A percentile compares a stretch with the other conserved stretches of the same genome.
Conservation (phyloP, 2,797 vertebrate genomes). For the Emydoidea blandingii region DNA sequence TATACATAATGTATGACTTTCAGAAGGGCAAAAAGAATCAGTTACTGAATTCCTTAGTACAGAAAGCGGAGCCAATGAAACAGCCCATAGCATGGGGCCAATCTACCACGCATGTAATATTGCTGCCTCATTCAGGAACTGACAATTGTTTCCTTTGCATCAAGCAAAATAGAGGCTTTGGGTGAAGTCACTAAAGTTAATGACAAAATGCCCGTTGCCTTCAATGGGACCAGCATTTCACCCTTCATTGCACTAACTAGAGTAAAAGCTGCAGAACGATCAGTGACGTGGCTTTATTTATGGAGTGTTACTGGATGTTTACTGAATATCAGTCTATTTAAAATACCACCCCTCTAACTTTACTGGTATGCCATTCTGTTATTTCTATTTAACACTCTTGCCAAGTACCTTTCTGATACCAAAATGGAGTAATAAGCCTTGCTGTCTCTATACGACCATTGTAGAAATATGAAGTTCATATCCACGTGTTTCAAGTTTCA, state of each 20-base stretch:
- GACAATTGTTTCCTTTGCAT: background rate
- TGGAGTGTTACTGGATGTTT: background rate
- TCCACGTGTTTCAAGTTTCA: background rate
- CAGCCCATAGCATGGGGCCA: background rate
- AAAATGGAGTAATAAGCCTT: background rate
- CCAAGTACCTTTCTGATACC: background rate
- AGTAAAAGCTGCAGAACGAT: background rate
- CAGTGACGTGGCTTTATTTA: background rate
- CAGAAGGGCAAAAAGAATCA: background rate
- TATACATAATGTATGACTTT: background rate
- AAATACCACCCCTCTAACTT: background rate
- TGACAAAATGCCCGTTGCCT: background rate
- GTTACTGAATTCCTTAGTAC: background rate
- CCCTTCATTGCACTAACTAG: background rate
- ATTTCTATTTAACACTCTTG: background rate
- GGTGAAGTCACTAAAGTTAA: background rate
- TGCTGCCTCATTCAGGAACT: background rate
- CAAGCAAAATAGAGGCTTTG: background rate
- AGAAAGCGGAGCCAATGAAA: background rate
- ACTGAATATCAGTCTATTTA: background rate
- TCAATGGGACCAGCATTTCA: background rate
- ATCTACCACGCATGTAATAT: fast-evolving
- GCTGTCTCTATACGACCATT: background rate
- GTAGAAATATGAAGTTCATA: background rate
- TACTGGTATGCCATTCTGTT: background rate